These are phyloP conservation scores for Catocala sponsa DNA, from an alignment of 2,888 invertebrate genomes.

Conservation along the genomic window DNA sequence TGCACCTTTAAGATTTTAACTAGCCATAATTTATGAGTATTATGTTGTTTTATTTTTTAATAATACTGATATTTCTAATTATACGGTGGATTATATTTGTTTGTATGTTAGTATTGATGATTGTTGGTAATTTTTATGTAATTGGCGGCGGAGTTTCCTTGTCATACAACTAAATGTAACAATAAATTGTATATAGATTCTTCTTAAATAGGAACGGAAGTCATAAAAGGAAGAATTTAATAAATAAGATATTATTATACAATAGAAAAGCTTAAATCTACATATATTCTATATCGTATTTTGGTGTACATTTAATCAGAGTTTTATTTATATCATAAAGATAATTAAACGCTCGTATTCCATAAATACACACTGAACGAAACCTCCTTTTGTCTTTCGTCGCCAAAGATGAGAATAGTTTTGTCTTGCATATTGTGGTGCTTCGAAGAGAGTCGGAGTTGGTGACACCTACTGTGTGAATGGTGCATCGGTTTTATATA, in stretches of 20 bases:
- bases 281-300: conserved; percentile 26
- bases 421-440: conserved; percentile 35
- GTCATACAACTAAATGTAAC: background rate
- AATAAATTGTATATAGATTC: background rate
- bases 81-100: conserved; percentile 6
- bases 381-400: conserved; percentile 46
- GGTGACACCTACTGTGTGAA: conserved; percentile 13
- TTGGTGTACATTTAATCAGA: conserved; percentile 40
- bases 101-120: conserved; percentile 5
- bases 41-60: conserved; percentile 46
- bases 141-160: conserved; percentile 43
- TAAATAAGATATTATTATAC: background rate
- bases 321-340: conserved; percentile 31
- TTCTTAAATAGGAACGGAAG: conserved; percentile 9
- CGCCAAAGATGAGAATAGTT: conserved; percentile 43
- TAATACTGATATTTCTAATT: conserved; percentile 46
- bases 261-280: conserved; percentile 4
- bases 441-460: conserved; percentile 28
- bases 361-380: conserved; percentile 20
- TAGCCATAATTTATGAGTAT: conserved; percentile 56
- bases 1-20: conserved; percentile 47
- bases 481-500: conserved; percentile 29
- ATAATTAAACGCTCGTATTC: conserved; percentile 28
- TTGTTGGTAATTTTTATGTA: conserved; percentile 18
- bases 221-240: conserved; percentile 6